A percentile compares a stretch with the other conserved stretches of the same genome.
Evolutionary conservation across 2,797 vertebrate species (phyloP).

Genomic region (Smutsia temminckii): DNA sequence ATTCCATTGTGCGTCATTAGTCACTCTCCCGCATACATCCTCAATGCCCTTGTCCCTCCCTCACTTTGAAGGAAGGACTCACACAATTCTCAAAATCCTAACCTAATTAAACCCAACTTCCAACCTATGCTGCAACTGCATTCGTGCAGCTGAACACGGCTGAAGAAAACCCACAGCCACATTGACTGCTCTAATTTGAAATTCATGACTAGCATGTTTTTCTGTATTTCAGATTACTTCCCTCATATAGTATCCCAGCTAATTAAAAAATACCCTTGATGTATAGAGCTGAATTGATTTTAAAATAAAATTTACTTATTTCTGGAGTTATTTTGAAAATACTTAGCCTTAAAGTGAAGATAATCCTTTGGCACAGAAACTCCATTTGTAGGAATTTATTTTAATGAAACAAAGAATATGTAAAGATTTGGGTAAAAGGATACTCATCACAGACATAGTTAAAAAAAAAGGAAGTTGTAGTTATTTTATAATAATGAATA

Average conservation of each 20-base stretch:
- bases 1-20: background rate
- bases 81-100: background rate
- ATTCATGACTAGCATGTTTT: background rate
- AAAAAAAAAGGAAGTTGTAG: background rate
- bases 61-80: background rate
- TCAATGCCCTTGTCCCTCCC: background rate
- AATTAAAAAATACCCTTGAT: constrained; percentile 18
- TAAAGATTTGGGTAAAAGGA: background rate
- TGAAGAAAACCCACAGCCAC: background rate
- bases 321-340: background rate
- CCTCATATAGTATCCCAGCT: background rate
- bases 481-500: background rate
- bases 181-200: background rate
- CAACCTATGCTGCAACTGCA: background rate
- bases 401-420: background rate
- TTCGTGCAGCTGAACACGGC: background rate
- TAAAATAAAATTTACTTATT: constrained; percentile 9
- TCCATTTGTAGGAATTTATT: background rate
- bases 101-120: constrained; percentile 3
- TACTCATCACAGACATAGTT: background rate
- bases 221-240: constrained; percentile 23
- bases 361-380: background rate
- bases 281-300: background rate
- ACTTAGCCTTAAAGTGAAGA: background rate
- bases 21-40: background rate